Evolutionary conservation across 2,113 vertebrate genomes (phyloP), one percentile per base, ranked within the genome.

Genomic region (Ochotona princeps): DNA sequence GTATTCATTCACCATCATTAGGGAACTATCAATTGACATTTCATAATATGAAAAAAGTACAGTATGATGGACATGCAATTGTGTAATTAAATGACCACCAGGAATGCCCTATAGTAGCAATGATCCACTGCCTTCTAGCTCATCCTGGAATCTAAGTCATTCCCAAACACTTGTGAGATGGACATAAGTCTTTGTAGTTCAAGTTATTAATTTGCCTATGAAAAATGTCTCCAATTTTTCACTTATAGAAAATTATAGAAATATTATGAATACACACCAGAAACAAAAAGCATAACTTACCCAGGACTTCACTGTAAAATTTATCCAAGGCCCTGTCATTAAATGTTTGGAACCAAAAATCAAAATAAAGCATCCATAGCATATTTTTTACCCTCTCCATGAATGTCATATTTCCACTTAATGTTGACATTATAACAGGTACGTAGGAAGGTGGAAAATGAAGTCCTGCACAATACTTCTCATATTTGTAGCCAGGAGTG

Each of bases 401-500:
- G 83, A 98, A 98, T 65, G 92, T 87, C 98, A 99, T 98, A 30
- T 96, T 93, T 47, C 98, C 98, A 0, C 93, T 98, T 26, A 98
- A 93, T 96, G 98, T 97, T 83, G 97, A 97, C 91, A 98, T 93
- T 30, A 92, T 61, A 1, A 83, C 92, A 0, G 98, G 98, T 23
- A 98, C 98, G 11, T 96, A 98, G 7, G 98, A 98, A 3, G 98
- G 97, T 35, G 98, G 98, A 18, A 98, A 67, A 0, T 97, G 97
- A 0, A 98, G 17, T 47, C 98, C 97, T 51, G 97, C 98, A 54
- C 97, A 98, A 0, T 97, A 13, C 63, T 97, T 97, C 94, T 98
- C 98, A 83, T 65, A 49, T 35, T 72, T 57, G 57, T 97, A 69
- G 11, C 86, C 98, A 0, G 97, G 2, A 10, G 96, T 97, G 80